Percentiles rank a stretch among this genome's conserved stretches.
These are phyloP conservation scores for Eledona agricola DNA, from an alignment of 2,888 invertebrate genomes.

Conservation along the genomic window DNA sequence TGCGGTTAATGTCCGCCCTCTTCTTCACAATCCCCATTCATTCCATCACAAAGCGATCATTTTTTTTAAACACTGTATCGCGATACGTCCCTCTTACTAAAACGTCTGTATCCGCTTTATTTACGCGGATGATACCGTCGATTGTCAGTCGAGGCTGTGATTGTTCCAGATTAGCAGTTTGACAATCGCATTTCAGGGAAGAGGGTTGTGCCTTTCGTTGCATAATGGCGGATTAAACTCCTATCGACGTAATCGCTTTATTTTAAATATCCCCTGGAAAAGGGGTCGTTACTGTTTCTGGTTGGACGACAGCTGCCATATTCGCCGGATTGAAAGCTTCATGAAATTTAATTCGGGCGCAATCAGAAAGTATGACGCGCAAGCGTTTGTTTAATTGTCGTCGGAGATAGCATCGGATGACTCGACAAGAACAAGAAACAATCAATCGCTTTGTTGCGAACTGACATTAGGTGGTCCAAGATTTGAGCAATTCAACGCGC, in stretches of 20 bases:
- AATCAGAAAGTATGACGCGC: constrained; percentile 29
- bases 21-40: constrained; percentile 22
- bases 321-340: constrained; percentile 3
- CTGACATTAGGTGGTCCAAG: too few relatives aligned
- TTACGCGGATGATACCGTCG: constrained; percentile 24
- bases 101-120: constrained; percentile 32
- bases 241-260: constrained; percentile 43
- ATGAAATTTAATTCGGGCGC: constrained; percentile 20
- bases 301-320: constrained; percentile 33
- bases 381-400: constrained; percentile 30
- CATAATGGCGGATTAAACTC: constrained; percentile 42
- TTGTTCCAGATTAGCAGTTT: constrained; percentile 29
- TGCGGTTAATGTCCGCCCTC: constrained; percentile 29
- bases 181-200: constrained; percentile 27
- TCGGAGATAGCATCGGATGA: constrained; percentile 24
- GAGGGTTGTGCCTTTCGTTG: constrained; percentile 26
- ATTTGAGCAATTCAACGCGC: too few relatives aligned
- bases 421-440: constrained; percentile 7
- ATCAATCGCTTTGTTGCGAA: constrained; percentile 17
- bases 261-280: constrained; percentile 31
- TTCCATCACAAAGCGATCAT: constrained; percentile 16
- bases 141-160: constrained; percentile 28
- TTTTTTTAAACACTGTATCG: constrained; percentile 31
- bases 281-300: constrained; percentile 33
- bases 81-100: constrained; percentile 16